Conservation (phyloP, 37 sponge, comb jelly and placozoan genomes). For the Beroe forskalii region DNA sequence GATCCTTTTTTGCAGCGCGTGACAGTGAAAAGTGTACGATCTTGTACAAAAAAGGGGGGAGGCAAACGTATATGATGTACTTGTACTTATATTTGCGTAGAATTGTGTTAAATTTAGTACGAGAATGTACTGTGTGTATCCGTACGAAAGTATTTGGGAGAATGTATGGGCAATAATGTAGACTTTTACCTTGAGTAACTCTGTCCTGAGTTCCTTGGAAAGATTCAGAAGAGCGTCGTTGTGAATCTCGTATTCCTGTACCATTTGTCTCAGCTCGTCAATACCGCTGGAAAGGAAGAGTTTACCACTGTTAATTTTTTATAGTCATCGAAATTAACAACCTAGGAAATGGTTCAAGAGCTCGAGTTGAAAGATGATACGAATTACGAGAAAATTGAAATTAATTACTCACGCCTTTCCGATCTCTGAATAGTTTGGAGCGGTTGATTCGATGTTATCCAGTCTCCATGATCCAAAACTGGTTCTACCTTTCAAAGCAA, state of each 20-base stretch:
- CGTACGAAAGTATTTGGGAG: too few species aligned
- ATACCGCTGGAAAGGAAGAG: background rate
- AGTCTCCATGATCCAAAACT: background rate
- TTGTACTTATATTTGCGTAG: too few species aligned
- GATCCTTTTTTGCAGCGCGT: too few species aligned
- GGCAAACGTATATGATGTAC: too few species aligned
- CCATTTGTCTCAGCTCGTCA: conserved; percentile 13
- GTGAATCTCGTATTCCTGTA: conserved; percentile 18
- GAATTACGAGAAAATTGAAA: background rate
- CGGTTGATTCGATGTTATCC: background rate
- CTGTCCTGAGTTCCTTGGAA: background rate
- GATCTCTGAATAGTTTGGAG: background rate
- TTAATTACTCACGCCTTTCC: background rate
- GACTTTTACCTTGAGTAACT: conserved; percentile 49
- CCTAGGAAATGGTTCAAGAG: background rate
- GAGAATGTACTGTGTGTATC: too few species aligned
- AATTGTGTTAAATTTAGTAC: too few species aligned
- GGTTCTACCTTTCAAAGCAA: too few species aligned
- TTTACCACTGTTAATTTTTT: background rate
- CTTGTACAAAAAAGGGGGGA: too few species aligned
- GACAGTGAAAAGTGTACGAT: too few species aligned
- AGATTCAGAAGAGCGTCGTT: conserved; percentile 26
- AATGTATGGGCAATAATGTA: too few species aligned
- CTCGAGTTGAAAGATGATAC: background rate
- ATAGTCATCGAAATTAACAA: background rate